Evolutionary conservation across 2,797 vertebrate species (phyloP).

Genomic region (Chromobotia macracanthus): DNA sequence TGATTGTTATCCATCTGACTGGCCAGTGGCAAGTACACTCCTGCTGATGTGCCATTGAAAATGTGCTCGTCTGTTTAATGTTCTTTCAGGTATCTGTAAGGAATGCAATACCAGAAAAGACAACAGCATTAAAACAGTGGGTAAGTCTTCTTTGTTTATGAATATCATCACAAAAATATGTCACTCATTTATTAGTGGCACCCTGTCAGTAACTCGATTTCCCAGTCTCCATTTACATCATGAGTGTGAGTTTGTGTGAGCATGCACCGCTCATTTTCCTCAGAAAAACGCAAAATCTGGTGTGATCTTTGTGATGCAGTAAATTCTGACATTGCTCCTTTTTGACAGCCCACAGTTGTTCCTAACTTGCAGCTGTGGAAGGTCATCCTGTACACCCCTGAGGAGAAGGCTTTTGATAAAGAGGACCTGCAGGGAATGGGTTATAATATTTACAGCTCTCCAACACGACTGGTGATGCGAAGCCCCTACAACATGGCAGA

Average conservation of each 20-base stretch:
- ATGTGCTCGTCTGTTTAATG: background rate
- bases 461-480: slow-evolving; percentile 64
- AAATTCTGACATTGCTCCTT: background rate
- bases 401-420: slow-evolving; percentile 59
- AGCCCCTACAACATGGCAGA: slow-evolving; percentile 54
- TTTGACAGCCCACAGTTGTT: slow-evolving; percentile 1
- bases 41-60: background rate
- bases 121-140: background rate
- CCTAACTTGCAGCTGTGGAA: slow-evolving; percentile 54
- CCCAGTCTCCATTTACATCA: too few species aligned
- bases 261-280: too few species aligned
- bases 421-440: slow-evolving; percentile 62
- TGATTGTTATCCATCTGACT: too few species aligned
- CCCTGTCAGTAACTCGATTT: too few species aligned
- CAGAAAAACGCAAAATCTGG: too few species aligned
- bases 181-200: too few species aligned
- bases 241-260: too few species aligned
- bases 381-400: slow-evolving; percentile 65
- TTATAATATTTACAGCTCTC: slow-evolving; percentile 65
- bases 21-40: too few species aligned
- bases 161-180: too few species aligned
- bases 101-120: slow-evolving; percentile 18
- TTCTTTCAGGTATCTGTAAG: slow-evolving; percentile 21
- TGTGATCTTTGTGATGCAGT: background rate
- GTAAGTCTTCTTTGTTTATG: background rate